These are phyloP conservation scores for Drosophila borborema DNA, from an alignment of 2,888 invertebrate genomes.

Conservation along the genomic window DNA sequence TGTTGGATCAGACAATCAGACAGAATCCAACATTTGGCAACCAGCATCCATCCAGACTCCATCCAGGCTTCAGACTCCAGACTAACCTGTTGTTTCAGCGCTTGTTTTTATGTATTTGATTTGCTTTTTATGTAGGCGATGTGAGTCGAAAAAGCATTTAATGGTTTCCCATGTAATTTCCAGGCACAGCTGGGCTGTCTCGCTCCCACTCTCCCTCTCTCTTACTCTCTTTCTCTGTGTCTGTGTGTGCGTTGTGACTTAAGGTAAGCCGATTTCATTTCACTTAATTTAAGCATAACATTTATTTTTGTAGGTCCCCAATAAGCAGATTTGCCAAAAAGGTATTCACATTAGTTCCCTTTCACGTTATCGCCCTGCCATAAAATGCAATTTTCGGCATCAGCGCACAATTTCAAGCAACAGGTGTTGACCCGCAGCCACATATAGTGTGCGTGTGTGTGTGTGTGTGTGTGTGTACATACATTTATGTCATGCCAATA, in stretches of 20 bases:
- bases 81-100: slow-evolving; percentile 61
- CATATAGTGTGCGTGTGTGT: neutral
- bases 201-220: neutral
- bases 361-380: slow-evolving; percentile 35
- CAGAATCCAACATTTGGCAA: neutral
- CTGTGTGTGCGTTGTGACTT: slow-evolving; percentile 40
- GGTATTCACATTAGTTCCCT: slow-evolving; percentile 35
- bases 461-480: neutral
- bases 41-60: neutral
- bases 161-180: slow-evolving; percentile 58
- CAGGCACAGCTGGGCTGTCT: slow-evolving; percentile 8
- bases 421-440: slow-evolving; percentile 28
- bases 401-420: slow-evolving; percentile 34
- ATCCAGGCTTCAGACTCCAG: neutral
- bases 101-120: slow-evolving; percentile 44
- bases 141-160: slow-evolving; percentile 34
- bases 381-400: slow-evolving; percentile 48
- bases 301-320: slow-evolving; percentile 19
- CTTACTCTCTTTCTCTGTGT: too few relatives aligned
- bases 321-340: slow-evolving; percentile 40
- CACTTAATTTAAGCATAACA: slow-evolving; percentile 59
- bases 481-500: neutral
- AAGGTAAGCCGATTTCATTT: slow-evolving; percentile 66
- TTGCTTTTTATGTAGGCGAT: slow-evolving; percentile 31
- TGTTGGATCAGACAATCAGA: slow-evolving; percentile 23